These are phyloP conservation scores for Rhinophrynus dorsalis DNA, from an alignment of 2,797 vertebrate genomes.

Conservation along the genomic window DNA sequence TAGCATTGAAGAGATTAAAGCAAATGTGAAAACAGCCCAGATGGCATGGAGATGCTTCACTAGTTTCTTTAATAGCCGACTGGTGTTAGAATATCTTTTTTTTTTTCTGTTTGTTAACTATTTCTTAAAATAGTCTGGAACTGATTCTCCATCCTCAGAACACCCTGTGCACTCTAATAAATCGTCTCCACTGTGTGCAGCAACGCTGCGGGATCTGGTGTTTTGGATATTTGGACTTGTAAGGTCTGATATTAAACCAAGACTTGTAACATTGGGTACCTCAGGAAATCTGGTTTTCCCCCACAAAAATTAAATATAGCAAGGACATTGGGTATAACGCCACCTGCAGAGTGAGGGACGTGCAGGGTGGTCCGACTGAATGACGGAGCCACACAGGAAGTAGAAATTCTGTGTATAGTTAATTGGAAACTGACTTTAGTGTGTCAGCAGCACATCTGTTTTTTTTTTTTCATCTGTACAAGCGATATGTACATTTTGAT, in stretches of 20 bases:
- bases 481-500: no score
- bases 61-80: not conserved
- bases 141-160: not conserved
- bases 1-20: no score
- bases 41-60: no score
- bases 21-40: no score
- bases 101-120: no score
- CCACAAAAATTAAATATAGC: slow-evolving; percentile 18
- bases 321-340: not conserved
- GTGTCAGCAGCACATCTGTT: not conserved
- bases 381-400: not conserved
- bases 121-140: not conserved
- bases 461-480: no score
- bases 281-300: not conserved
- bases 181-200: not conserved
- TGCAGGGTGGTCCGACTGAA: not conserved
- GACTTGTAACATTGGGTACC: not conserved
- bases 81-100: not conserved
- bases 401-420: no score
- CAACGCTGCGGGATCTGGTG: not conserved
- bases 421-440: not conserved
- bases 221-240: not conserved
- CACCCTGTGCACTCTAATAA: not conserved
- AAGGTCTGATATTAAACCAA: not conserved
- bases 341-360: not conserved